Evolutionary conservation across 2,797 vertebrate species (phyloP).

Genomic region (Margarornis squamiger): DNA sequence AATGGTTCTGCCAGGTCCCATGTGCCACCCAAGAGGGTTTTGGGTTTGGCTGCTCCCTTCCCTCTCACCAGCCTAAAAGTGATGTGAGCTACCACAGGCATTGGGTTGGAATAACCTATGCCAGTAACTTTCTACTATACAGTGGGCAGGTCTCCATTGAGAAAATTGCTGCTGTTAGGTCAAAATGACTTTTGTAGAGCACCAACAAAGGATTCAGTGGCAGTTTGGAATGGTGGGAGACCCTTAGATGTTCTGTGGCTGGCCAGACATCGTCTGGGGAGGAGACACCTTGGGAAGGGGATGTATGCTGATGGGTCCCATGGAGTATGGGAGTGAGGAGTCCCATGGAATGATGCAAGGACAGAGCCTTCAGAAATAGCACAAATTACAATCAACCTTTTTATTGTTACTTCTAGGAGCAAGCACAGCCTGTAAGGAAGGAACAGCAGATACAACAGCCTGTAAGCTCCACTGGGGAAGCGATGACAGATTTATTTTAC

Average conservation of each 20-base stretch:
- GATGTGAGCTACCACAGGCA: neutral
- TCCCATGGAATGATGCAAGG: neutral
- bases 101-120: neutral
- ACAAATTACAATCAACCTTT: neutral
- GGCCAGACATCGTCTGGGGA: fast-evolving
- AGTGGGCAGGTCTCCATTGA: neutral
- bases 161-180: neutral
- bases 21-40: neutral
- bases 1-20: neutral
- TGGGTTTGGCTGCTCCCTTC: neutral
- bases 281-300: fast-evolving
- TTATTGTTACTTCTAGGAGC: neutral
- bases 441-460: neutral
- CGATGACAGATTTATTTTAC: neutral
- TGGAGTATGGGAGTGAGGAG: neutral
- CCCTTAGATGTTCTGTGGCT: neutral
- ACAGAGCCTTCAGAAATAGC: neutral
- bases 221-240: neutral
- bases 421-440: neutral
- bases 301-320: fast-evolving
- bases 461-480: neutral
- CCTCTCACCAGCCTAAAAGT: neutral
- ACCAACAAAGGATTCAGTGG: neutral
- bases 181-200: neutral
- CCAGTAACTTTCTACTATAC: neutral